Evolutionary conservation across 2,797 vertebrate genomes (phyloP).

Genomic region (Danionella dracula): DNA sequence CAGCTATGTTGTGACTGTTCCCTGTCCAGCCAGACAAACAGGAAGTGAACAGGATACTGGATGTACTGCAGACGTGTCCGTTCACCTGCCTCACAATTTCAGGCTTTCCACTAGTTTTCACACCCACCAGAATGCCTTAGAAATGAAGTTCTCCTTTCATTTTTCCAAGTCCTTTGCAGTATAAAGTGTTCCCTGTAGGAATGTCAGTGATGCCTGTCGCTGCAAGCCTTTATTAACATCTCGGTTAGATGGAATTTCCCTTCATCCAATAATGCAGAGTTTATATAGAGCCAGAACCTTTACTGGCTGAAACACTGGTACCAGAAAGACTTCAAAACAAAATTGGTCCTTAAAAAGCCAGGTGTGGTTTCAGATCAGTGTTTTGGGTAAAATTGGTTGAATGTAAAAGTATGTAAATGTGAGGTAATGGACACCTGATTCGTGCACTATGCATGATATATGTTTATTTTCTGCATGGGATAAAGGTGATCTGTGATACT

Average conservation of each 20-base stretch:
- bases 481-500: too few species aligned
- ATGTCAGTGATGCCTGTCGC: conserved; percentile 16
- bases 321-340: too few species aligned
- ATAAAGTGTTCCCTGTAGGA: conserved; percentile 27
- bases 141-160: neutral
- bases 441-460: too few species aligned
- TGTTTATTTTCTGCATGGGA: too few species aligned
- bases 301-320: too few species aligned
- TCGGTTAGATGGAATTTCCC: conserved; percentile 33
- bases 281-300: neutral
- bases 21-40: conserved; percentile 23
- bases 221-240: conserved; percentile 33
- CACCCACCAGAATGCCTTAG: neutral
- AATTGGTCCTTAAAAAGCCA: too few species aligned
- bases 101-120: neutral
- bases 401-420: too few species aligned
- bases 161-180: neutral
- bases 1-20: neutral
- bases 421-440: too few species aligned
- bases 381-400: too few species aligned
- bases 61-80: conserved; percentile 25
- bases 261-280: neutral
- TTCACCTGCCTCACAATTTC: conserved; percentile 16
- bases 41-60: conserved; percentile 21
- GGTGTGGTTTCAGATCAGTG: too few species aligned